phyloP scores from a whole-genome alignment of 2,113 vertebrate species.

The Rhineura floridana region DNA sequence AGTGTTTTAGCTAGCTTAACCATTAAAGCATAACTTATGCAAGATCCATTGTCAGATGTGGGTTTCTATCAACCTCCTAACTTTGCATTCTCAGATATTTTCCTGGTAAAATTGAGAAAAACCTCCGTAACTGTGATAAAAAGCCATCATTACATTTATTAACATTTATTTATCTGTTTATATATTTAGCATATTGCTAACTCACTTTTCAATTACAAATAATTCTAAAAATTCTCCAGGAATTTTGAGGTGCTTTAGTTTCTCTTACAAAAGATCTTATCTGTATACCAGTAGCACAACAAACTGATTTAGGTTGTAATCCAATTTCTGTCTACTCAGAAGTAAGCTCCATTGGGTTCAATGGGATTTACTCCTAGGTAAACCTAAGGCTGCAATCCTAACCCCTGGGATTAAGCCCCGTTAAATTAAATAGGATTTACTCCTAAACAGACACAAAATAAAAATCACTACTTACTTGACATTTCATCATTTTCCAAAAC shows the following conservation, averaged over 20 bases:
- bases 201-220: no score
- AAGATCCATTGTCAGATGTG: neutral
- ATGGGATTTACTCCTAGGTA: no score
- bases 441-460: no score
- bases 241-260: neutral
- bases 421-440: no score
- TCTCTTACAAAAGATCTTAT: neutral
- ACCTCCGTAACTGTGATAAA: neutral
- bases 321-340: no score
- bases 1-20: neutral
- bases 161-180: neutral
- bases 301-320: neutral
- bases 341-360: no score
- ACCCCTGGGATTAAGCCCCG: no score
- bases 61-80: neutral
- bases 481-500: slow-evolving; percentile 74
- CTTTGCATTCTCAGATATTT: neutral
- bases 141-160: neutral
- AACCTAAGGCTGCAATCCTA: no score
- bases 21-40: neutral
- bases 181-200: neutral
- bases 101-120: neutral
- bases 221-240: neutral
- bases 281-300: neutral
- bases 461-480: slow-evolving; percentile 64